Evolutionary conservation across 1,140 invertebrate species (phyloP).

Genomic region (Magallana ariakensis): DNA sequence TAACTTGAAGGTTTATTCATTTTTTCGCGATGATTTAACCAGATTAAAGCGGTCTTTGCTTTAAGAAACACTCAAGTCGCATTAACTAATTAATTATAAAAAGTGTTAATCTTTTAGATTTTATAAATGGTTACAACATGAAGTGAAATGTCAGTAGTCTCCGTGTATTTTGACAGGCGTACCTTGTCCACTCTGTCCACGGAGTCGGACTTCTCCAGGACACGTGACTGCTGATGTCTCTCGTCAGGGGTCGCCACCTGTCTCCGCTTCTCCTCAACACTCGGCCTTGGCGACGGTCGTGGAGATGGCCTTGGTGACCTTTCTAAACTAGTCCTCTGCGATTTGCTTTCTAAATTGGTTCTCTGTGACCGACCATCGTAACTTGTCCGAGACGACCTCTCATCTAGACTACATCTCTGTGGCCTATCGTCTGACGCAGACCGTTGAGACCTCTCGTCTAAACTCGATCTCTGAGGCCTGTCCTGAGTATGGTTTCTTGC

Average conservation of each 20-base stretch:
- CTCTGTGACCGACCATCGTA: background rate
- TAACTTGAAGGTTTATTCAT: too few species aligned
- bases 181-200: constrained; percentile 17
- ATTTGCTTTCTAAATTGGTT: background rate
- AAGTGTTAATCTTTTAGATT: too few species aligned
- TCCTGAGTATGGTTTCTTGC: background rate
- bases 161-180: background rate
- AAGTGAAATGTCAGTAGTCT: too few species aligned
- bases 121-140: too few species aligned
- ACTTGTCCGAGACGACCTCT: background rate
- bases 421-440: background rate
- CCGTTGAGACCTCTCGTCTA: background rate
- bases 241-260: background rate
- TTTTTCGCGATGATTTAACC: too few species aligned
- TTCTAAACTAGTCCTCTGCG: too few species aligned
- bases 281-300: too few species aligned
- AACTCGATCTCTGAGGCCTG: background rate
- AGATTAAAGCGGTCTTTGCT: too few species aligned
- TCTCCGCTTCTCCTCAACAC: background rate
- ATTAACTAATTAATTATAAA: too few species aligned
- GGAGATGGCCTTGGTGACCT: too few species aligned
- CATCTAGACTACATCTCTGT: background rate
- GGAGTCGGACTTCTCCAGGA: background rate
- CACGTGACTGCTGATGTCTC: background rate
- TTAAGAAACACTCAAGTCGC: too few species aligned